A percentile compares a stretch with the other conserved stretches of the same genome.
These are phyloP conservation scores for Tetrao urogallus DNA, from an alignment of 2,113 vertebrate genomes.

Conservation along the genomic window DNA sequence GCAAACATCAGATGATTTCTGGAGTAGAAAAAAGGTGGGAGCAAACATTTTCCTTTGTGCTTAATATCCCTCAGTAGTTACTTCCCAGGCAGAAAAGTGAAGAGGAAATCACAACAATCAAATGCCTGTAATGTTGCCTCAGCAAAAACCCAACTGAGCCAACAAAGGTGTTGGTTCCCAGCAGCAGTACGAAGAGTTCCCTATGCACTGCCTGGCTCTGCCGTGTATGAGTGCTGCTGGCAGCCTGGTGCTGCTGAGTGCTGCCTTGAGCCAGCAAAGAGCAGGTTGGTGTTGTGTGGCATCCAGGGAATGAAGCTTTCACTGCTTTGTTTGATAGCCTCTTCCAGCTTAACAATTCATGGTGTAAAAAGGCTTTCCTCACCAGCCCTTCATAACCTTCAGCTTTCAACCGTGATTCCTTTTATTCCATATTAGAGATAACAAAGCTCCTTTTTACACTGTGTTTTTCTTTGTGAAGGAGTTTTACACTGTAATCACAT, in stretches of 20 bases:
- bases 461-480: constrained; percentile 9
- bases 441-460: background rate
- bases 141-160: background rate
- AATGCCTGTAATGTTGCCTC: background rate
- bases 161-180: background rate
- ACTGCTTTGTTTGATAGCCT: constrained; percentile 21
- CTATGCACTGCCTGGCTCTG: background rate
- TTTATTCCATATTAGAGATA: constrained; percentile 24
- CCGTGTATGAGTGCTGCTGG: background rate
- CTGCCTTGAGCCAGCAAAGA: background rate
- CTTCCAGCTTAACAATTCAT: constrained; percentile 9
- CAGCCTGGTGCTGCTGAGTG: background rate
- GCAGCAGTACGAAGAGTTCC: background rate
- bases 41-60: background rate
- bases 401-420: constrained; percentile 19
- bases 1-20: background rate
- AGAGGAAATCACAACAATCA: background rate
- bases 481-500: constrained; percentile 4
- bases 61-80: background rate
- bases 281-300: background rate
- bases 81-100: background rate
- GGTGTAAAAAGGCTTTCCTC: constrained; percentile 25
- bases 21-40: background rate
- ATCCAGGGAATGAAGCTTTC: background rate
- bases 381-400: constrained; percentile 33